Percentiles rank a stretch among this genome's conserved stretches.
phyloP scores from a whole-genome alignment of 1,140 invertebrate species.

The Lysiphlebus fabarum region DNA sequence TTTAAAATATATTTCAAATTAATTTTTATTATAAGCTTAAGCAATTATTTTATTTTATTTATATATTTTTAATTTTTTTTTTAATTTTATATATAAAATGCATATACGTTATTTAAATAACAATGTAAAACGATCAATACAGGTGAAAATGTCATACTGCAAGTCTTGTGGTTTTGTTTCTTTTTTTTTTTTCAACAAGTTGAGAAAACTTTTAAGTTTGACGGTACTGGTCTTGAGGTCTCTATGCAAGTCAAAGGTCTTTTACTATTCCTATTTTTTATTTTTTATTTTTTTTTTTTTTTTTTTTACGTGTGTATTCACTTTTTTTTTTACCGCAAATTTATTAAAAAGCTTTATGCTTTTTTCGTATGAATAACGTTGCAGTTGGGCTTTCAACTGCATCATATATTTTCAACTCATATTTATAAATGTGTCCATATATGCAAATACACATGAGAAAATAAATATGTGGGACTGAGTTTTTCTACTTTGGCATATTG shows the following conservation, averaged over 20 bases:
- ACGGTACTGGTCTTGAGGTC: slow-evolving; percentile 4
- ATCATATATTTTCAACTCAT: too few relatives aligned
- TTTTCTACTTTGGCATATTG: too few relatives aligned
- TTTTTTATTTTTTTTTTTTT: not conserved
- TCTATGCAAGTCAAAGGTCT: not conserved
- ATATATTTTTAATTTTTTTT: too few relatives aligned
- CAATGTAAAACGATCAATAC: slow-evolving; percentile 29
- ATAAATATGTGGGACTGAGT: too few relatives aligned
- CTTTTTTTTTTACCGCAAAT: slow-evolving; percentile 16
- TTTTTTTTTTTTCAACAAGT: slow-evolving; percentile 13
- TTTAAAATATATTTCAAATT: too few relatives aligned
- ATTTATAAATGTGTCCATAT: too few relatives aligned
- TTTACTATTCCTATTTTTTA: not conserved
- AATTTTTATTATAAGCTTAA: too few relatives aligned
- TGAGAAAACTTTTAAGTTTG: slow-evolving; percentile 18
- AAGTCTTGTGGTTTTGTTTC: not conserved
- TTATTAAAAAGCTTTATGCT: slow-evolving; percentile 22
- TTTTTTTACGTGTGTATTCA: not conserved
- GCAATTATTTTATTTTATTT: too few relatives aligned
- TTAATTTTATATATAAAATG: too few relatives aligned
- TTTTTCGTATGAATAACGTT: slow-evolving; percentile 5
- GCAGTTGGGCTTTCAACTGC: not conserved
- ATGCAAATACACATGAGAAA: too few relatives aligned
- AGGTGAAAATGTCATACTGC: slow-evolving; percentile 23
- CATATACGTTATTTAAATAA: slow-evolving; percentile 25